Evolutionary conservation across 2,888 invertebrate species (phyloP), one percentile per base, ranked within the genome.

Genomic region (Drosophila formosana): DNA sequence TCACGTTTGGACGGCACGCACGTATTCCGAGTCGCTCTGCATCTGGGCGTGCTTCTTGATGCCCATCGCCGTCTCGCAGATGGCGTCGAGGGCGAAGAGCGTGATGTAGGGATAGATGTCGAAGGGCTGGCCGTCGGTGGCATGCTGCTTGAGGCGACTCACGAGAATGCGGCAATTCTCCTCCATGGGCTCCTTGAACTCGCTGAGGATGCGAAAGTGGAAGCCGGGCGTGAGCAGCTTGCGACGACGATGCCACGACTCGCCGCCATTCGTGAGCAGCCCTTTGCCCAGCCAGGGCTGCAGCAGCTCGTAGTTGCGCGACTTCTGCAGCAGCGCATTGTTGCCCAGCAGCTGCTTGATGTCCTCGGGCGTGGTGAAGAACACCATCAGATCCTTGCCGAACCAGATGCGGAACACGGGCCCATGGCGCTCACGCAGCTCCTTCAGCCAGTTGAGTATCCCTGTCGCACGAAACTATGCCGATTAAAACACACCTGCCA

Each of bases 1-100:
- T 94, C 92, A 96, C 96, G 93, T 93, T 89, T 95, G 94, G 18
- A 97, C 95, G 5, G 95, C 95, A 76, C 93, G 93, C 0, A 96
- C 96, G 89, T 97, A 97, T 78, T 95, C 94, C 0, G 95, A 95
- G 56, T 95, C 94, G 28, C 93, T 93, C 81, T 95, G 92, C 55
- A 93, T 92, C 89, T 97, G 97, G 0, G 96, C 96, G 87, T 96
- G 93, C 4, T 96, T 93, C 62, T 94, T 94, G 32, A 95, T 94
- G 2, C 97, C 97, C 97, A 98, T 97, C 5, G 97, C 96, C 11
- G 97, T 96, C 92, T 97, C 92, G 52, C 91, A 91, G 30, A 92
- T 92, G 45, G 90, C 88, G 57, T 92, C 92, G 74, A 92, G 72
- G 2, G 92, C 90, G 58, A 91, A 90, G 1, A 92, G 91, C 91